Percentiles rank a stretch among this genome's conserved stretches.
Conservation (phyloP, 2,113 vertebrate species). For the Entomyzon cyanotis region DNA sequence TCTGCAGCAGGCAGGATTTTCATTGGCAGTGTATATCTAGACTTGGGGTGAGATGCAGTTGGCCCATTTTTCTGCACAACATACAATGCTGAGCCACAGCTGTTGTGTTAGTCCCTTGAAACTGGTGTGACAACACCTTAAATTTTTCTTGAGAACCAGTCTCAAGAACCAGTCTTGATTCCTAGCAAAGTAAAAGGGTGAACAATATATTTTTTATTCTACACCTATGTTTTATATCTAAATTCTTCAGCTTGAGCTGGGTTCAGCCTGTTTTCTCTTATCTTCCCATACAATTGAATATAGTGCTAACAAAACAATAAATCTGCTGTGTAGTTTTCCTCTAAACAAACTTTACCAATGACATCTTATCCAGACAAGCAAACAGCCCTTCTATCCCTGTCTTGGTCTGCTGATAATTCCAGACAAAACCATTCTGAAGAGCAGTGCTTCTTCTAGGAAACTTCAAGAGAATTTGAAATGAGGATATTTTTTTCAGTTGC, state of each 20-base stretch:
- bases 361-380: not conserved
- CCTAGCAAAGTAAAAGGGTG: not conserved
- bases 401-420: not conserved
- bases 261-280: not conserved
- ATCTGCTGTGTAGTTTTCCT: not conserved
- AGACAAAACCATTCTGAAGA: not conserved
- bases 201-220: not conserved
- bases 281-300: not conserved
- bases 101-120: not conserved
- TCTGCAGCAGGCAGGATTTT: not conserved
- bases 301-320: not conserved
- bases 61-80: not conserved
- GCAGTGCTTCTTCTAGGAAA: not conserved
- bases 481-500: not conserved
- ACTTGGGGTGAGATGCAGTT: not conserved
- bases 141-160: not conserved
- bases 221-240: not conserved
- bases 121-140: not conserved
- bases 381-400: not conserved
- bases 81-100: not conserved
- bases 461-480: not conserved
- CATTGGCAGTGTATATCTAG: fast-evolving
- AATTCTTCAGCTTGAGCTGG: not conserved
- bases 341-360: not conserved
- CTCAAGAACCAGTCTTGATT: not conserved